Evolutionary conservation across 2,113 vertebrate species (phyloP), one percentile per base, ranked within the genome.

Genomic region (Camelus bactrianus): DNA sequence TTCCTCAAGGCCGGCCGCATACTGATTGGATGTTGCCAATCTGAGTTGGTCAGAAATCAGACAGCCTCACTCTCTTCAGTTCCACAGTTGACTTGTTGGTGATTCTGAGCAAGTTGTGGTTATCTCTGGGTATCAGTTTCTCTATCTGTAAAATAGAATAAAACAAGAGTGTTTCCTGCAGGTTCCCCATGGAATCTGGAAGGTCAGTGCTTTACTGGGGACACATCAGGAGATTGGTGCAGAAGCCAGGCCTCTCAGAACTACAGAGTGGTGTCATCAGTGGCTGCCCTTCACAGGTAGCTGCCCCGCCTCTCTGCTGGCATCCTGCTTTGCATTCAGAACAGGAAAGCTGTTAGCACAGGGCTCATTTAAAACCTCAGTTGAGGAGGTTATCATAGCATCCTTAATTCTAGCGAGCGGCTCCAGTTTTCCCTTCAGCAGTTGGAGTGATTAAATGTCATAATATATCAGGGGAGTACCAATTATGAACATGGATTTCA

Each of bases 221-320:
- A 83, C 38, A 28, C 50, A 6, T 30, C 16, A 17, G 42, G 83
- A 73, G 79, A 62, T 46, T 32, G 6, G 6, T 88, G 32, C 30
- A 7, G 60, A 52, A 89, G 69, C 75, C 32, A 22, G 69, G 35
- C 80, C 54, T 85, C 54, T 48, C 8, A 3, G 87, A 82, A 60
- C 32, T 8, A 46, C 16, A 48, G 16, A 26, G 73, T 2, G 9
- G 50, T 60, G 67, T 65, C 77, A 7, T 24, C 24, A 20, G 75
- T 24, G 17, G 60, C 90, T 69, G 95, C 60, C 97, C 97, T 98
- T 97, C 97, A 95, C 95, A 96, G 93, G 91, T 93, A 97, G 93
- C 96, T 28, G 69, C 91, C 77, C 93, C 4, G 0, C 70, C 86
- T 73, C 35, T 75, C 86, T 30, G 67, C 46, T 56, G 0, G 20